Evolutionary conservation across 2,888 invertebrate species (phyloP).

Genomic region (Oscheius sp.): DNA sequence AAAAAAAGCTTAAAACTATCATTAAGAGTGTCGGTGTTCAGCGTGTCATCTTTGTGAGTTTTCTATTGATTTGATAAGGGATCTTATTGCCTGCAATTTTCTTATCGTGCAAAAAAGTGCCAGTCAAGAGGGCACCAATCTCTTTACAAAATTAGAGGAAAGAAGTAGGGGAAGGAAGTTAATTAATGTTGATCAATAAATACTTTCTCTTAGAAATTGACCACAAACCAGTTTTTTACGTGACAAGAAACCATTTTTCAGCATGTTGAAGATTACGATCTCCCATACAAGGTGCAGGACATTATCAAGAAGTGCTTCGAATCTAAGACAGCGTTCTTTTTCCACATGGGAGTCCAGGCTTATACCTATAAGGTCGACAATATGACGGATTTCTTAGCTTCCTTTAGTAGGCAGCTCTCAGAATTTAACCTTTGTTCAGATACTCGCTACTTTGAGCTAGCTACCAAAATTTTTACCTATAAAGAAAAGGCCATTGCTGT

Average conservation of each 20-base stretch:
- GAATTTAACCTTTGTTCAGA: background rate
- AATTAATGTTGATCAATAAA: background rate
- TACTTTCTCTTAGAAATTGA: background rate
- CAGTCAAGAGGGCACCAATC: background rate
- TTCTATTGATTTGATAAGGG: background rate
- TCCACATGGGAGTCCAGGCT: background rate
- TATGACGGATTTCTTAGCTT: background rate
- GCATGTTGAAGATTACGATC: background rate
- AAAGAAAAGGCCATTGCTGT: background rate
- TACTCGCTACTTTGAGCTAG: background rate
- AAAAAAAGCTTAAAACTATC: background rate
- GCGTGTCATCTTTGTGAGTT: constrained; percentile 16
- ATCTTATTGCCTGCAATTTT: too few species aligned
- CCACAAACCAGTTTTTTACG: background rate
- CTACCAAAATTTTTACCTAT: background rate
- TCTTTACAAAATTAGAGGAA: background rate
- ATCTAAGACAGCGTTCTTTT: background rate
- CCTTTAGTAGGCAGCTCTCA: background rate
- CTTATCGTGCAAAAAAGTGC: background rate
- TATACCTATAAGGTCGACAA: background rate
- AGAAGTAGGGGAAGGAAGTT: background rate
- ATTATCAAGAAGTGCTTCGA: too few species aligned
- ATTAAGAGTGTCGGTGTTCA: background rate
- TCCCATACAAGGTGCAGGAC: background rate
- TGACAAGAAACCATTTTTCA: background rate